phyloP scores from a whole-genome alignment of 2,113 vertebrate genomes.

The Malurus melanocephalus region DNA sequence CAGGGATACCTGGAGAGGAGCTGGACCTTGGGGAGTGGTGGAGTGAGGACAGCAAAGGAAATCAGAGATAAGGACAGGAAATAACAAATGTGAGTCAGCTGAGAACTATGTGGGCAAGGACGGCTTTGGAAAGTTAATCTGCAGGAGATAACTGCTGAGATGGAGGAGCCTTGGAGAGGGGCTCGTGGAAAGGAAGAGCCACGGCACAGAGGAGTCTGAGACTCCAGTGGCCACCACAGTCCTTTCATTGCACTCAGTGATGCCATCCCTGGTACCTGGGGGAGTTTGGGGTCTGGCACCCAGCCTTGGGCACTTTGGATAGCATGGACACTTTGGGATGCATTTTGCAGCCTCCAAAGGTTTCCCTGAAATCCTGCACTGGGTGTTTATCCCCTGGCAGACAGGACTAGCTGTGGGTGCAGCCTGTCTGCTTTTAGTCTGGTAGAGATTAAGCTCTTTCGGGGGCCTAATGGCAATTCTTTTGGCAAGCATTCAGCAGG shows the following conservation, averaged over 20 bases:
- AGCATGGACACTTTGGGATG: neutral
- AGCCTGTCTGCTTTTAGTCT: conserved; percentile 44
- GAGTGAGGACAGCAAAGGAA: neutral
- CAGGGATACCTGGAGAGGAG: neutral
- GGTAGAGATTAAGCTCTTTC: conserved; percentile 43
- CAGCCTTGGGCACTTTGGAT: neutral
- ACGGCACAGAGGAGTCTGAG: neutral
- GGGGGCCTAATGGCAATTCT: conserved; percentile 32
- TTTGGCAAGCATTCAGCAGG: conserved; percentile 22
- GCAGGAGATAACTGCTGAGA: neutral
- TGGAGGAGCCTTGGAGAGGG: neutral
- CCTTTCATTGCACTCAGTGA: neutral
- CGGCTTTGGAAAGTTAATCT: neutral
- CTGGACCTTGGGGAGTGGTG: neutral
- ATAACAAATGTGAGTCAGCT: conserved; percentile 35
- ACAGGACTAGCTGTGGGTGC: neutral
- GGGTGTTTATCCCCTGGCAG: conserved; percentile 38
- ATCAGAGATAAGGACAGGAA: conserved; percentile 41
- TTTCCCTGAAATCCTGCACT: neutral
- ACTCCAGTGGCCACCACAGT: fast-evolving
- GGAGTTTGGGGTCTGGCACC: fast-evolving
- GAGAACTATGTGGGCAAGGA: neutral
- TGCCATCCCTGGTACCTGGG: neutral
- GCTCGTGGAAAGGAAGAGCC: neutral
- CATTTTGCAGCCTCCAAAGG: neutral